Base-by-base conservation (phyloP, 2,888 invertebrate species). In the Uropetala carovei region DNA sequence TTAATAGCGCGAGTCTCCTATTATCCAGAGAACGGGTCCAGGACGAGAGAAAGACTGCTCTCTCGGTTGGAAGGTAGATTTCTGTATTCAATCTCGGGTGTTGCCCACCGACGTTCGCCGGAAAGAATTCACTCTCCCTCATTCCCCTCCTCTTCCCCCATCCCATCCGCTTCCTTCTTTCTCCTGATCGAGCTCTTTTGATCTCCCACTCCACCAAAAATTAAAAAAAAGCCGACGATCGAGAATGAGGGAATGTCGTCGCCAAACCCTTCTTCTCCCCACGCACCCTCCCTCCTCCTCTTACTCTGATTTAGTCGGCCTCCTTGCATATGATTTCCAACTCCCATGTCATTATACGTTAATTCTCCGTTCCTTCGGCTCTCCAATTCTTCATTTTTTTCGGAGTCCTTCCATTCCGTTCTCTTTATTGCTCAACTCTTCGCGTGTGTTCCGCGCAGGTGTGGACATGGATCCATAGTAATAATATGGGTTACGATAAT, bases 21-120 rank as follows among this genome's bases (percentile, higher is more conserved):
- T 89, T 89, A 89, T 89, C 89, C 89, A 64, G 89, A 89, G 68
- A 89, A 89, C 89, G 89, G 89, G 89, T 89, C 89, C 89, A 89
- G 89, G 89, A 43, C 64, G 64, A 89, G 89, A 89, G 83, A 83
- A 30, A 86, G 86, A 86, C 22, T 60, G 86, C 14, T 60, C 30
- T 75, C 75, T 59, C 58, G 86, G 60, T 16, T 22, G 59, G 59
- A 59, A 59, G 85, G 84, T n/a, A 60, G 27, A 27, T 89, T 89
- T 89, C 89, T 60, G 89, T 68, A 68, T 89, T 89, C 89, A 60
- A 64, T 68, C 89, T 30, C 89, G 89, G 89, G 89, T 89, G 89
- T 89, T 89, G 68, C 89, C 89, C 89, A 89, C 30, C 89, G 56
- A n/a, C 56, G 89, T 43, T n/a, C 27, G 60, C 60, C 18, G 56